These are phyloP conservation scores for Paradoxurus hermaphroditus DNA, from an alignment of 2,113 vertebrate species.

Conservation along the genomic window DNA sequence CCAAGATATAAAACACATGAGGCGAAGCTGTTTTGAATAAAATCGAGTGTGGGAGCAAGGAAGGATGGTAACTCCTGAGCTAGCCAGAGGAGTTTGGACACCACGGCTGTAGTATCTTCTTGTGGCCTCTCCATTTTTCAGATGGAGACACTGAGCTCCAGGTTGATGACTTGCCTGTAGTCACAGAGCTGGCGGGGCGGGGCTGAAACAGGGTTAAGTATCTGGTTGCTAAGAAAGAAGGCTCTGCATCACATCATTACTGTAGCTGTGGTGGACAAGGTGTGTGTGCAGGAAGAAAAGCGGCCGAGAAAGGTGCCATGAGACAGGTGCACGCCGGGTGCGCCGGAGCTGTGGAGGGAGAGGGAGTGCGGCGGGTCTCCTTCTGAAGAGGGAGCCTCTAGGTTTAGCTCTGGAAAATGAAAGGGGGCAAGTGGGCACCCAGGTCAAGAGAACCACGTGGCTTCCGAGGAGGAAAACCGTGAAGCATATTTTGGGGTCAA, in stretches of 20 bases:
- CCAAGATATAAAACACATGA: neutral
- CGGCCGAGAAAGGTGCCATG: neutral
- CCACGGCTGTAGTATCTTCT: neutral
- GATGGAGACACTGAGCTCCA: neutral
- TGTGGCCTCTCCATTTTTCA: neutral
- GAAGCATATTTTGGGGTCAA: neutral
- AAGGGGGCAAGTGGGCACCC: neutral
- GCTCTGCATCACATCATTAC: neutral
- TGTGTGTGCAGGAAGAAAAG: neutral
- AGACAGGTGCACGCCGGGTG: neutral
- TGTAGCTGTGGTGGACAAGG: neutral
- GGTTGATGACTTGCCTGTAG: neutral
- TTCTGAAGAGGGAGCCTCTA: neutral
- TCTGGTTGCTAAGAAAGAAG: neutral
- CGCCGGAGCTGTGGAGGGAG: fast-evolving
- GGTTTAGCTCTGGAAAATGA: neutral
- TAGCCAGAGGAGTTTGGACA: neutral
- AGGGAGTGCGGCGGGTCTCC: fast-evolving
- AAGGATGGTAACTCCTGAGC: neutral
- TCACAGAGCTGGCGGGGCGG: neutral
- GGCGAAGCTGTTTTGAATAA: neutral
- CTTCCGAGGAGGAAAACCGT: neutral
- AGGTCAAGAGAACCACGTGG: neutral
- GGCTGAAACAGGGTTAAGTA: neutral
- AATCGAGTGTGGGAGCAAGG: neutral